phyloP scores from a whole-genome alignment of 2,797 vertebrate species.

The Pampus argenteus region DNA sequence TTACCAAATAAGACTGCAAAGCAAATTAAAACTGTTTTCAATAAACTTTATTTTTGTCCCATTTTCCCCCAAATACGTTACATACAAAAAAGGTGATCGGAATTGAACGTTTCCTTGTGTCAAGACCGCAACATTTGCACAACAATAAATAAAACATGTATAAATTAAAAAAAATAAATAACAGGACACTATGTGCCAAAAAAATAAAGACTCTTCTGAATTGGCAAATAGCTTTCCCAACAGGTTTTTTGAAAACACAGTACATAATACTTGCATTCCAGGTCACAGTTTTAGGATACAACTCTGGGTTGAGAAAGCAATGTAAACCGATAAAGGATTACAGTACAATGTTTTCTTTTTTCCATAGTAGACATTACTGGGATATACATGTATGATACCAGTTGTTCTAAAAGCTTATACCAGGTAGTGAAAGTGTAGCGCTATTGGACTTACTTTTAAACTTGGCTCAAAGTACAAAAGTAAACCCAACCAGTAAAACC shows the following conservation, averaged over 20 bases:
- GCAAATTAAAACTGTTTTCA: constrained; percentile 57
- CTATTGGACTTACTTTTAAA: constrained; percentile 74
- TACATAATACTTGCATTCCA: constrained; percentile 84
- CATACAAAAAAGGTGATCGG: constrained; percentile 87
- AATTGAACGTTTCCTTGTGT: constrained; percentile 82
- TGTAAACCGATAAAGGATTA: constrained; percentile 83
- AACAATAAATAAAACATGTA: constrained; percentile 85
- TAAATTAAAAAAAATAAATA: constrained; percentile 88
- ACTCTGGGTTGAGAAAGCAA: constrained; percentile 79
- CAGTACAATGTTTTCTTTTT: constrained; percentile 78
- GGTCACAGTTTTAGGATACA: constrained; percentile 87
- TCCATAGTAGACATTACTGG: constrained; percentile 77
- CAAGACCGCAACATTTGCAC: constrained; percentile 82
- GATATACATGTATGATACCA: constrained; percentile 78
- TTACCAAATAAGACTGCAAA: too few relatives aligned
- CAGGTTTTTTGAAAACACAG: constrained; percentile 78
- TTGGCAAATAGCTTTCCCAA: constrained; percentile 85
- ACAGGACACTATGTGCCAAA: constrained; percentile 84
- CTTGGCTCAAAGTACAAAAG: constrained; percentile 70
- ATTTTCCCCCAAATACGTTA: constrained; percentile 74
- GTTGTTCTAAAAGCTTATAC: constrained; percentile 86
- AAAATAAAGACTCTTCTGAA: constrained; percentile 81
- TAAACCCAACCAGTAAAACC: constrained; percentile 69
- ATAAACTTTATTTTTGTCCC: constrained; percentile 86
- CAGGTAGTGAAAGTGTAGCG: constrained; percentile 84